Evolutionary conservation across 2,888 invertebrate species (phyloP).

Genomic region (Cephus spinipes): DNA sequence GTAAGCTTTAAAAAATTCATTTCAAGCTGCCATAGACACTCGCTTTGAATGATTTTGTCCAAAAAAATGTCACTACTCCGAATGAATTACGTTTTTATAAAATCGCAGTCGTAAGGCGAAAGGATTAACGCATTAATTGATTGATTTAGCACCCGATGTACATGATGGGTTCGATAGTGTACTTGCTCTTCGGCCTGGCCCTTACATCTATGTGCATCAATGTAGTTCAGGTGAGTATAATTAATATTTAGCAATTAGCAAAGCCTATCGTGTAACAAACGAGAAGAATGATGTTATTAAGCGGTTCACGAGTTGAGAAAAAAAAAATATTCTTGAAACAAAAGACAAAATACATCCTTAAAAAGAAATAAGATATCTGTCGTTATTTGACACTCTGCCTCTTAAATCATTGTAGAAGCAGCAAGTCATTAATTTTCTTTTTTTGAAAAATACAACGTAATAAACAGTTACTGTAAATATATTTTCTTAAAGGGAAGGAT

Average conservation of each 20-base stretch:
- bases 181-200: constrained; percentile 93
- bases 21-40: neutral
- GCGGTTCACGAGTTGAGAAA: neutral
- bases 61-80: neutral
- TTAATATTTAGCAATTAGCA: neutral
- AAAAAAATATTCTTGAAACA: neutral
- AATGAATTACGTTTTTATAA: neutral
- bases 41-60: constrained; percentile 6
- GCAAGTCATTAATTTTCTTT: no score
- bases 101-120: neutral
- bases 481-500: neutral
- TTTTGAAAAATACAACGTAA: neutral
- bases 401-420: no score
- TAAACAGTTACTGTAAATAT: neutral
- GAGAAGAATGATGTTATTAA: neutral
- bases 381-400: no score
- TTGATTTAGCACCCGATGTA: constrained; percentile 79
- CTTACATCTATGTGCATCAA: constrained; percentile 98
- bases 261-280: neutral
- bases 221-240: constrained; percentile 86
- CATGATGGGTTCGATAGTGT: constrained; percentile 93
- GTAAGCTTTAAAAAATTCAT: constrained; percentile 49
- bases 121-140: constrained; percentile 33
- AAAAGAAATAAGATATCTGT: no score
- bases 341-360: neutral